These are phyloP conservation scores for Salvelinus namaycush DNA, from an alignment of 2,113 vertebrate genomes.

Conservation along the genomic window DNA sequence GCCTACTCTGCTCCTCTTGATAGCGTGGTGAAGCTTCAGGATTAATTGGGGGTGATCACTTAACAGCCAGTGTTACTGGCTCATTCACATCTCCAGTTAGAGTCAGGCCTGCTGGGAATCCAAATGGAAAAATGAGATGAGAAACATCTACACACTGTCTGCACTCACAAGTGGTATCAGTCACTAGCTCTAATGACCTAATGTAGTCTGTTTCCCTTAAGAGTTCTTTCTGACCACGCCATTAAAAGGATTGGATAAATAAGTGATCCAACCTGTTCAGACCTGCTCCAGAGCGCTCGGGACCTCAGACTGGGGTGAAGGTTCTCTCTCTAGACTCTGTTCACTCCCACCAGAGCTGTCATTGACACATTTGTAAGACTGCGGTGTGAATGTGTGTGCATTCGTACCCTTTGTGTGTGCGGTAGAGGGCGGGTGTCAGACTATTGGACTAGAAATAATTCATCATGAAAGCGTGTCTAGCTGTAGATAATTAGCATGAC, in stretches of 20 bases:
- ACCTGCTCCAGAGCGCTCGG: too few relatives aligned
- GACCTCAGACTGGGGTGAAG: too few relatives aligned
- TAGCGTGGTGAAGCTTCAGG: neutral
- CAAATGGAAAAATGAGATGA: neutral
- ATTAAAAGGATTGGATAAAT: too few relatives aligned
- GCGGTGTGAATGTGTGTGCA: constrained; percentile 2
- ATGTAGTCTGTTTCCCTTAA: neutral
- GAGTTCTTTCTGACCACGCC: neutral
- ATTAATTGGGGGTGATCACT: neutral
- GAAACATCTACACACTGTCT: neutral
- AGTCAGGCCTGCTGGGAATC: neutral
- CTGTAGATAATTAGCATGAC: constrained; percentile 68
- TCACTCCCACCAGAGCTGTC: constrained; percentile 39
- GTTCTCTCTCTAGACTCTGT: neutral
- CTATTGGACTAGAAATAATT: constrained; percentile 39
- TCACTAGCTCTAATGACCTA: neutral
- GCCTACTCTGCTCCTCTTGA: neutral
- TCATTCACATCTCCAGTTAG: neutral
- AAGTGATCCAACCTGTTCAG: too few relatives aligned
- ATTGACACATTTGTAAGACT: constrained; percentile 38
- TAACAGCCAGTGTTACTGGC: neutral
- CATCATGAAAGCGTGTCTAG: constrained; percentile 51
- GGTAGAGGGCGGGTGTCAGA: constrained; percentile 10
- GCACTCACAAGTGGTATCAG: neutral
- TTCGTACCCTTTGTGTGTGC: neutral